Base-by-base conservation (phyloP, 2,888 invertebrate species). In the Mythimna albipuncta region DNA sequence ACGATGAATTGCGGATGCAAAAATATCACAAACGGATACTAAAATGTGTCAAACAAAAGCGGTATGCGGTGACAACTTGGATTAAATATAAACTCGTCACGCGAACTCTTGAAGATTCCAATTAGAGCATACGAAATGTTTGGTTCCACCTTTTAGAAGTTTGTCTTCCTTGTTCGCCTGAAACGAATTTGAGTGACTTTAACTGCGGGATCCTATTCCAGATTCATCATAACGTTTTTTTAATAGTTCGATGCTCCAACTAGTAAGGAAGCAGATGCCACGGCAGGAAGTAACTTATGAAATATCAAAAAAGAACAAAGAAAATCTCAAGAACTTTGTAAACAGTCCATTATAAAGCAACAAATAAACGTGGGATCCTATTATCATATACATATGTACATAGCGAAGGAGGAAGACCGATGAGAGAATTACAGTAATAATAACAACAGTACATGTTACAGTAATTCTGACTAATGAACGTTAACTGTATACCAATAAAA, bases 11-110 rank as follows among this genome's bases (percentile, higher is more conserved):
- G 83, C 88, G 89, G 85, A 84, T 87, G 89, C 90, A 85, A 90
- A 91, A 91, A 92, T 91, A 91, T 89, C 88, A 82, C 87, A 81
- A 88, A 86, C 91, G 92, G 92, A 91, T 91, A 89, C 88, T 84
- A 85, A 87, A 88, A 89, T 90, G 88, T 91, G 91, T 91, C 92
- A 90, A 88, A 88, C 79, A 38, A 68, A 65, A 77, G 65, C 66
- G 61, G 73, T 70, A 63, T 70, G 81, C 62, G 61, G 62, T 75
- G 82, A 77, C 78, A 77, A 82, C 75, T 87, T 72, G 52, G 64
- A 71, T 72, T 69, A 70, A 75, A 83, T 76, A 87, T 77, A 75
- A 71, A 76, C 69, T 52, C 54, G 58, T 69, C 69, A 72, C 78
- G n/a, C 61, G 62, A 68, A 69, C 64, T 69, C 71, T 47, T 69